Evolutionary conservation across 2,797 vertebrate species (phyloP).

Genomic region (Neomorphus geoffroyi): DNA sequence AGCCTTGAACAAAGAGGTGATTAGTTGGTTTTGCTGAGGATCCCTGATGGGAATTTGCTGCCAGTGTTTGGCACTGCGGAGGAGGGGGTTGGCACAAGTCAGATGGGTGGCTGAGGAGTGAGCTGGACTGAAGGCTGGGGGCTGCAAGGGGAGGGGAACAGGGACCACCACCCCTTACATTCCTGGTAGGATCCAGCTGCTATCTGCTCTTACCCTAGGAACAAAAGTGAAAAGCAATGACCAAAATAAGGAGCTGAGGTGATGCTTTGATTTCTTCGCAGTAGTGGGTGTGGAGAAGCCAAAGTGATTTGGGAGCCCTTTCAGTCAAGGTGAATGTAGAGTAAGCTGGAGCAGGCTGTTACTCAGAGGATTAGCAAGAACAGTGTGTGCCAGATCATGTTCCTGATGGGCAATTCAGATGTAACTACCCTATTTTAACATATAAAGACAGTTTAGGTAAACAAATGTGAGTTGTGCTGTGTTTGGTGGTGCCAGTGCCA

Average conservation of each 20-base stretch:
- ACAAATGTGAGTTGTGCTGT: neutral
- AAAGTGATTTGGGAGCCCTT: neutral
- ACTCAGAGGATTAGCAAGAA: accelerated
- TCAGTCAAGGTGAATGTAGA: neutral
- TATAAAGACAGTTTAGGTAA: neutral
- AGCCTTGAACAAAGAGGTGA: neutral
- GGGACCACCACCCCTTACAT: too few relatives aligned
- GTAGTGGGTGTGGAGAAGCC: neutral
- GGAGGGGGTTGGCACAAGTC: too few relatives aligned
- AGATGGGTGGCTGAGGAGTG: neutral
- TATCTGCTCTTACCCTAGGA: neutral
- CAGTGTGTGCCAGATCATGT: neutral
- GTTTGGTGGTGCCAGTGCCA: neutral
- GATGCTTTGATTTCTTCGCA: neutral
- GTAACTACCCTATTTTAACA: neutral
- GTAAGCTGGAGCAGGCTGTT: neutral
- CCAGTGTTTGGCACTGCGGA: neutral
- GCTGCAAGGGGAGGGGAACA: accelerated
- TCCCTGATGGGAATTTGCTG: neutral
- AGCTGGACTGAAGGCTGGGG: neutral
- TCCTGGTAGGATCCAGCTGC: neutral
- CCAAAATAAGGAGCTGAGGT: neutral
- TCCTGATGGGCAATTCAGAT: neutral
- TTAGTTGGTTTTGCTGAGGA: neutral
- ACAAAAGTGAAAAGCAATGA: neutral